Base-by-base conservation (phyloP, 2,888 invertebrate genomes). In the Celastrina argiolus region DNA sequence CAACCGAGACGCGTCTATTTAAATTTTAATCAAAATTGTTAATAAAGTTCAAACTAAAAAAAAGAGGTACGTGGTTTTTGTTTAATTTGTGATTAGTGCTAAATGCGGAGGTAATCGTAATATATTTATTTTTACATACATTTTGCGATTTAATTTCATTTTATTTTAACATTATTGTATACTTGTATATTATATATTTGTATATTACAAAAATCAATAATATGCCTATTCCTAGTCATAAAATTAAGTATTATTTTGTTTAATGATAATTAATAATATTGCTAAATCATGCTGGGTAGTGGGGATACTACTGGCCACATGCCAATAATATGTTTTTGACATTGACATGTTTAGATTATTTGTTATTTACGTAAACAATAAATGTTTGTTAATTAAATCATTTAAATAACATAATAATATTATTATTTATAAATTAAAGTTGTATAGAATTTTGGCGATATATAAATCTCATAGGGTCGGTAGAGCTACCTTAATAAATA, bases 1-100 rank as follows among this genome's bases (percentile, higher is more conserved):
- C 74, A 75, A 67, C 70, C 70, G 73, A 70, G 77, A 71, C 78
- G 79, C 80, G 71, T 79, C 83, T 72, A 66, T 68, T 61, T 67
- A 26, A 68, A 63, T 66, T 64, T 58, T 12, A 36, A 34, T n/a
- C 8, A 31, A 31, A 58, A 31, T 31, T 31, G 5, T 1, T 31
- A 31, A 31, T 8, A 16, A 45, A 58, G n/a, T 31, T 28, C n/a
- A n/a, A 10, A 58, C n/a, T 5, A 31, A 45, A 45, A 45, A 45
- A 58, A 58, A 45, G 12, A 51, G 51, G 22, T 51, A 51, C 22
- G 51, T 51, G 10, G 10, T 45, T 45, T 16, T 51, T 51, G 6
- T 22, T 18, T 18, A 10, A 22, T 51, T 26, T 26, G 51, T 51
- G 51, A 51, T 22, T 51, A 51, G 51, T 51, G 45, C 18, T 45